phyloP scores from a whole-genome alignment of 2,113 vertebrate genomes.

The Falco punctatus region DNA sequence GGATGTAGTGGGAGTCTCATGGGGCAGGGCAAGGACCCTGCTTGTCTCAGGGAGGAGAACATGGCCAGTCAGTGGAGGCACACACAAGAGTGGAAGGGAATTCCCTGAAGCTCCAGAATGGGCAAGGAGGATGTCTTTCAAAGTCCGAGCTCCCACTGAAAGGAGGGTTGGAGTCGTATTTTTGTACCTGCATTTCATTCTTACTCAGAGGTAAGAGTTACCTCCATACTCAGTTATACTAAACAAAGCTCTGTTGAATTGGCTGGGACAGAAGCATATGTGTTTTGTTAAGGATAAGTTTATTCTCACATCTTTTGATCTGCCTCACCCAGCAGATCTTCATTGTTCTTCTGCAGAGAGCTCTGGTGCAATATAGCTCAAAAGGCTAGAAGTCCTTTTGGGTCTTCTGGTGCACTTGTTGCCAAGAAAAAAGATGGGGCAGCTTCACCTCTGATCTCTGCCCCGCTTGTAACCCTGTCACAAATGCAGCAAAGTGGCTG shows the following conservation, averaged over 20 bases:
- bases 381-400: not conserved
- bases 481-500: not conserved
- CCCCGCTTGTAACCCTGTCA: not conserved
- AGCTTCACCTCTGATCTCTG: not conserved
- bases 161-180: not conserved
- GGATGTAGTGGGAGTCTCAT: not conserved
- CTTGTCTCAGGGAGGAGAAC: not conserved
- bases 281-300: not conserved
- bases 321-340: not conserved
- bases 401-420: not conserved
- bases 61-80: not conserved
- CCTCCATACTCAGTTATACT: not conserved
- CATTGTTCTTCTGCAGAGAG: not conserved
- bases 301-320: not conserved
- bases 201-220: not conserved
- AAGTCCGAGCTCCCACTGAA: not conserved
- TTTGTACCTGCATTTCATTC: not conserved
- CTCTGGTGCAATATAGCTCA: not conserved
- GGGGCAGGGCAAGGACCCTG: rapidly evolving
- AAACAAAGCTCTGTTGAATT: not conserved
- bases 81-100: not conserved
- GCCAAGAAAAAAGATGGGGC: not conserved
- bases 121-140: rapidly evolving
- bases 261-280: not conserved
- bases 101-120: not conserved